Percentiles rank a stretch among this genome's conserved stretches.
Evolutionary conservation across 2,888 invertebrate genomes (phyloP).

Genomic region (Sinopyrophorus schimmeli): DNA sequence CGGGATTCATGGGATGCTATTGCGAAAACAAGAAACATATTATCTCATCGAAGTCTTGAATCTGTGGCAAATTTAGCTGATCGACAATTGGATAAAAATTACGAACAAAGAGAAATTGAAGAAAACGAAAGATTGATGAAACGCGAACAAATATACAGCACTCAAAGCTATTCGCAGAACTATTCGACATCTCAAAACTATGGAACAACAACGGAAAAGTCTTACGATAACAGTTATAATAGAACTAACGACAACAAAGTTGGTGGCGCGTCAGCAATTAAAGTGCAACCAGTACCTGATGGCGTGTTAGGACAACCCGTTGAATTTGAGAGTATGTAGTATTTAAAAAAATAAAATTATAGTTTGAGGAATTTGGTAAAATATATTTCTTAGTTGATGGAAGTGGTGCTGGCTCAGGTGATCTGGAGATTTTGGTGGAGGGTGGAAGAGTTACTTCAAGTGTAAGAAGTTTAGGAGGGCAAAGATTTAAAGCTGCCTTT

Average conservation of each 20-base stretch:
- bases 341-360: no score
- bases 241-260: constrained; percentile 55
- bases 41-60: constrained; percentile 71
- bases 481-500: constrained; percentile 89
- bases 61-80: constrained; percentile 71
- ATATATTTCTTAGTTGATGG: constrained; percentile 80
- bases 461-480: constrained; percentile 86
- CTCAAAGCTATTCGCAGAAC: constrained; percentile 41
- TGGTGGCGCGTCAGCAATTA: constrained; percentile 83
- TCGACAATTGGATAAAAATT: constrained; percentile 58
- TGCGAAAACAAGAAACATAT: constrained; percentile 76
- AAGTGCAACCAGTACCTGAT: constrained; percentile 83
- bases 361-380: no score
- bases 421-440: constrained; percentile 93
- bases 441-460: constrained; percentile 94
- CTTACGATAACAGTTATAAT: constrained; percentile 41
- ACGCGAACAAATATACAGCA: constrained; percentile 41
- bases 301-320: constrained; percentile 89
- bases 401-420: constrained; percentile 93
- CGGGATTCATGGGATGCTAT: constrained; percentile 83
- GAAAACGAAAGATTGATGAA: constrained; percentile 46
- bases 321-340: constrained; percentile 87
- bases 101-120: constrained; percentile 45
- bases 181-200: constrained; percentile 42
- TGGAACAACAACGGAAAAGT: constrained; percentile 29